Conservation (phyloP, 2,797 vertebrate species). For the Pagetopsis macropterus region DNA sequence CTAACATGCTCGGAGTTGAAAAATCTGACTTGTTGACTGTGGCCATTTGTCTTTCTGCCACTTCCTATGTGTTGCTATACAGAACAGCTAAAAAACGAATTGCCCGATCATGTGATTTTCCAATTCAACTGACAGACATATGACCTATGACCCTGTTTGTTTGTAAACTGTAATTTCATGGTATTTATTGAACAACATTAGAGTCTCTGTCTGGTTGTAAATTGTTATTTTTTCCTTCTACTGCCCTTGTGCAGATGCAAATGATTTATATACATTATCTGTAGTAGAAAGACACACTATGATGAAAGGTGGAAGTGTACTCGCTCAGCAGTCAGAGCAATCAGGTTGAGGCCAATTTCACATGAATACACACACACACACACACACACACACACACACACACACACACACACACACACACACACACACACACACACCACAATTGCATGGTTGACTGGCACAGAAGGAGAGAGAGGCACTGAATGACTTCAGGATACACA, state of each 20-base stretch:
- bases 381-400: not conserved
- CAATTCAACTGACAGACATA: not conserved
- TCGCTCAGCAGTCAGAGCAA: constrained; percentile 17
- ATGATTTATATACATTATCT: not conserved
- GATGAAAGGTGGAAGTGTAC: constrained; percentile 3
- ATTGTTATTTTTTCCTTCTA: not conserved
- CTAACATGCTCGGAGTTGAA: not conserved
- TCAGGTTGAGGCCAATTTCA: constrained; percentile 32
- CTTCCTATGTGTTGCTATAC: not conserved
- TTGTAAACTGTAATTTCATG: not conserved
- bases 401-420: not conserved
- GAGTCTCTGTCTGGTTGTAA: not conserved
- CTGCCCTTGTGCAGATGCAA: not conserved
- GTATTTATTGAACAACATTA: not conserved
- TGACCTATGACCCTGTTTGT: too few species aligned
- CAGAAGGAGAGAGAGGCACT: constrained; percentile 13
- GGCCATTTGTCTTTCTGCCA: not conserved
- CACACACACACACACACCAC: too few species aligned
- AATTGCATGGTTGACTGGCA: constrained; percentile 22
- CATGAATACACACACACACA: constrained; percentile 8
- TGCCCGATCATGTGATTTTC: constrained; percentile 29
- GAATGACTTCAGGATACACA: constrained; percentile 36
- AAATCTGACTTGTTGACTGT: not conserved
- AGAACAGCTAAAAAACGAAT: constrained; percentile 17
- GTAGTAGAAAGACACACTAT: not conserved